These are phyloP conservation scores for Pristionchus fissidentatus DNA, from an alignment of 2,888 invertebrate genomes.

Conservation along the genomic window DNA sequence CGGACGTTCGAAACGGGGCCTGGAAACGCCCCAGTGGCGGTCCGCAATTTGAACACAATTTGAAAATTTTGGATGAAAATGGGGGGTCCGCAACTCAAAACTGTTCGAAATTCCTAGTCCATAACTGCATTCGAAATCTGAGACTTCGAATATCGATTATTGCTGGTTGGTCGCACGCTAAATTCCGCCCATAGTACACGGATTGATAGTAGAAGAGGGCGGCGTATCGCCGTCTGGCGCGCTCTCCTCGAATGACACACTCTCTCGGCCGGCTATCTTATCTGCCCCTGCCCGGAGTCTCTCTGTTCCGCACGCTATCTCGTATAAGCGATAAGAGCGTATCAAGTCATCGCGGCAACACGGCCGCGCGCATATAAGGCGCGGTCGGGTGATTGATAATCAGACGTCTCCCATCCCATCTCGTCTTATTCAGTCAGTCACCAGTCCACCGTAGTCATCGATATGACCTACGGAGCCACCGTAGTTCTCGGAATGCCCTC, in stretches of 20 bases:
- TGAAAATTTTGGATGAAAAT: too few species aligned
- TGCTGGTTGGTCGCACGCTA: too few species aligned
- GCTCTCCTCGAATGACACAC: neutral
- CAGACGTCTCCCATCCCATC: neutral
- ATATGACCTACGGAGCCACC: neutral
- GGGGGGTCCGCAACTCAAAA: too few species aligned
- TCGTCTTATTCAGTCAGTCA: neutral
- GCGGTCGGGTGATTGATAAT: neutral
- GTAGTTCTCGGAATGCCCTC: neutral
- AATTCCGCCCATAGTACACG: constrained; percentile 4
- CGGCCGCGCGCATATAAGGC: constrained; percentile 33
- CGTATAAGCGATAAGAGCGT: neutral
- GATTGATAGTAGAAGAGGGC: constrained; percentile 24
- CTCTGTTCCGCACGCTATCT: neutral
- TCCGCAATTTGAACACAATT: too few species aligned
- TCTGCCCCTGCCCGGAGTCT: neutral
- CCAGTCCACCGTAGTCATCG: neutral
- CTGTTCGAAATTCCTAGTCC: too few species aligned
- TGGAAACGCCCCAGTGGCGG: too few species aligned
- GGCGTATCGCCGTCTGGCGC: neutral
- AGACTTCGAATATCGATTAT: too few species aligned
- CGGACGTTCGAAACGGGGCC: too few species aligned
- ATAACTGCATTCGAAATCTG: too few species aligned
- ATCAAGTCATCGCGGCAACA: constrained; percentile 31
- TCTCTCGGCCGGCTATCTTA: constrained; percentile 1